Percentiles rank a stretch among this genome's conserved stretches.
phyloP scores from a whole-genome alignment of 2,113 vertebrate species.

The Eretmodus cyanostictus region DNA sequence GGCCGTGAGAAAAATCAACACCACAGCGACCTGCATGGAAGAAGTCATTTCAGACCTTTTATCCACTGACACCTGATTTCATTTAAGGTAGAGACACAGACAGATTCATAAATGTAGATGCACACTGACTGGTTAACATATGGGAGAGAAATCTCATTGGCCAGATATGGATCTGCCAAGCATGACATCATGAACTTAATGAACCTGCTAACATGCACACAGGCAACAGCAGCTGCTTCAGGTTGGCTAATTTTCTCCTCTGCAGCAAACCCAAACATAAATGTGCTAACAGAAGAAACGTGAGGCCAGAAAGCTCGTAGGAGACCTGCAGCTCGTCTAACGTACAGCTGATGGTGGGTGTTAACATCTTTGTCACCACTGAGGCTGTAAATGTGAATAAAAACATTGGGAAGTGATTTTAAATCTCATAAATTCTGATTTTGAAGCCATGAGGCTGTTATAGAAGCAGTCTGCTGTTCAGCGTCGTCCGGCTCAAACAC shows the following conservation, averaged over 20 bases:
- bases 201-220: not conserved
- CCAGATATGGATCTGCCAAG: not conserved
- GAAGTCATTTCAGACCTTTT: not conserved
- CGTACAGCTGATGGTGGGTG: not conserved
- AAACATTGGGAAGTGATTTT: not conserved
- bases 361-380: not conserved
- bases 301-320: not conserved
- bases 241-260: not conserved
- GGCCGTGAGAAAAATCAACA: constrained; percentile 75
- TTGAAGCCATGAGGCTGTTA: not conserved
- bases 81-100: not conserved
- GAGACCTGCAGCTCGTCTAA: not conserved
- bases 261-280: not conserved
- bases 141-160: not conserved
- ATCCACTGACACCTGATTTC: not conserved
- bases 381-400: not conserved
- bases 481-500: not conserved
- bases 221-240: not conserved
- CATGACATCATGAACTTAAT: not conserved
- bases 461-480: not conserved
- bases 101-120: not conserved
- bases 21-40: constrained; percentile 42
- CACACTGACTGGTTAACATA: not conserved
- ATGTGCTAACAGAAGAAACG: not conserved
- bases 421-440: not conserved